Evolutionary conservation across 2,113 vertebrate genomes (phyloP).

Genomic region (Albula glossodonta): DNA sequence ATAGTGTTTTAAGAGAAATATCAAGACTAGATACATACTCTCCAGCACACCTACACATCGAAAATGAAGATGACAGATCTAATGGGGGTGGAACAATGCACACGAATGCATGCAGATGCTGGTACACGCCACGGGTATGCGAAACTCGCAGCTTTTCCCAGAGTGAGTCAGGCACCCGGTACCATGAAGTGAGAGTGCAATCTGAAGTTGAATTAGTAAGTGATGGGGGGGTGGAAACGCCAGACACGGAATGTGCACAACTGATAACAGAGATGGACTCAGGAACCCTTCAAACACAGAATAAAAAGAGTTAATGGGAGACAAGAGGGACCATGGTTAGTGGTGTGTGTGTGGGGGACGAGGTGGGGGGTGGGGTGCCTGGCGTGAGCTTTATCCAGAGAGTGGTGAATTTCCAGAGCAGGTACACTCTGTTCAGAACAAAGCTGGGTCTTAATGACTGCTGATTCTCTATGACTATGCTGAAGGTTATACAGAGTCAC

Average conservation of each 20-base stretch:
- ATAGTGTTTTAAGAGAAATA: neutral
- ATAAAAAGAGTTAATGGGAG: conserved; percentile 21
- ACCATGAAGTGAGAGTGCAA: neutral
- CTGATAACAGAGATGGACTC: conserved; percentile 12
- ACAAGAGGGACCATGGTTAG: conserved; percentile 18
- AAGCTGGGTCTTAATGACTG: neutral
- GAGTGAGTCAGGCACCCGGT: conserved; percentile 43
- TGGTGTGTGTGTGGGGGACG: neutral
- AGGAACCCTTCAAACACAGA: conserved; percentile 31
- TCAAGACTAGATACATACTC: neutral
- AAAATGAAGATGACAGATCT: conserved; percentile 58
- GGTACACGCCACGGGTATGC: neutral
- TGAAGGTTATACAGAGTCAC: neutral
- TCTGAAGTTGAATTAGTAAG: conserved; percentile 12
- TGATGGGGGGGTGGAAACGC: neutral
- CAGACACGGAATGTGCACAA: neutral
- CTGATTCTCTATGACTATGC: neutral
- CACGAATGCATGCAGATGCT: conserved; percentile 45
- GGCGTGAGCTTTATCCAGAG: conserved; percentile 63
- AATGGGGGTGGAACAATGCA: conserved; percentile 49
- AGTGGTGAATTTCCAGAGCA: conserved; percentile 3
- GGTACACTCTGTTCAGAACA: neutral
- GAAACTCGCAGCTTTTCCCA: neutral
- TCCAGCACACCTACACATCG: neutral
- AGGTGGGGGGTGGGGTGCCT: conserved; percentile 28